Percentiles rank a stretch among this genome's conserved stretches.
These are phyloP conservation scores for Drosophila tsacasi DNA, from an alignment of 1,140 invertebrate genomes.

Conservation along the genomic window DNA sequence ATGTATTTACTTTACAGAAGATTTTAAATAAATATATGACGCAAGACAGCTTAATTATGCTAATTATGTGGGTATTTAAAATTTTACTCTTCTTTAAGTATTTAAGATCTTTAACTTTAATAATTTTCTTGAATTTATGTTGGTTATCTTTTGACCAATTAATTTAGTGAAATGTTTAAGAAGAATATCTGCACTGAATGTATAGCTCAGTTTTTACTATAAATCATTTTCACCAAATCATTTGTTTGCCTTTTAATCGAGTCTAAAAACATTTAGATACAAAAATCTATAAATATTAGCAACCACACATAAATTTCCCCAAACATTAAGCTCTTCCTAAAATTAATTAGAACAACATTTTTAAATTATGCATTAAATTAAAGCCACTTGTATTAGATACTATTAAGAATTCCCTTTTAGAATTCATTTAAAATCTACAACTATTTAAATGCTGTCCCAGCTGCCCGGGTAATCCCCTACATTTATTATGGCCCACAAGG, in stretches of 20 bases:
- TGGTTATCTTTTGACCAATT: neutral
- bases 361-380: neutral
- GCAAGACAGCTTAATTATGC: neutral
- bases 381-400: neutral
- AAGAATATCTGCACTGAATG: neutral
- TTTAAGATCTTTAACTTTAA: no score
- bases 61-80: neutral
- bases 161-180: neutral
- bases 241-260: neutral
- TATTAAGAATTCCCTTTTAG: constrained; percentile 1
- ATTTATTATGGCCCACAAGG: constrained; percentile 23
- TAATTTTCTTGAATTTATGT: neutral
- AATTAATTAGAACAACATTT: neutral
- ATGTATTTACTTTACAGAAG: neutral
- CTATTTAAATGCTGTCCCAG: constrained; percentile 8
- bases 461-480: constrained; percentile 29
- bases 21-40: neutral
- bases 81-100: no score
- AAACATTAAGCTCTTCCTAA: neutral
- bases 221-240: neutral
- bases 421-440: neutral
- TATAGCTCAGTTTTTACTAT: neutral
- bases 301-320: neutral
- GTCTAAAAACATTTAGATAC: neutral
- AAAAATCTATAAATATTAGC: neutral